A percentile compares a stretch with the other conserved stretches of the same genome.
Evolutionary conservation across 2,888 invertebrate genomes (phyloP).

Genomic region (Drosophila aldrichi): DNA sequence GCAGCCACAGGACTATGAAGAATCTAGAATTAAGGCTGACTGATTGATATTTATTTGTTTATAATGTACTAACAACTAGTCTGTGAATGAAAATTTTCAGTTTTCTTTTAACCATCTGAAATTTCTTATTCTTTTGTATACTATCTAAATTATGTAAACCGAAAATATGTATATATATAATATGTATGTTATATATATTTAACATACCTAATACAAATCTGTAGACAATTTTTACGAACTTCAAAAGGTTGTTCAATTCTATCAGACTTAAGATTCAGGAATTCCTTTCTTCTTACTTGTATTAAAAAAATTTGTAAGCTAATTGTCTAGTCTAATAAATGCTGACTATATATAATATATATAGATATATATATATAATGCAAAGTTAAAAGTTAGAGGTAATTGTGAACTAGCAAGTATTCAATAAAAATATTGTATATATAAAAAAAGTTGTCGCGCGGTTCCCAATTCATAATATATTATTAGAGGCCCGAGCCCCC

Average conservation of each 20-base stretch:
- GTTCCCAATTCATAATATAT: not conserved
- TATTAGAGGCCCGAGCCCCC: too few relatives aligned
- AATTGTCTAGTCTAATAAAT: not conserved
- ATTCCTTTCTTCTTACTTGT: not conserved
- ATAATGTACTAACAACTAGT: constrained; percentile 19
- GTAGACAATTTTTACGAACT: not conserved
- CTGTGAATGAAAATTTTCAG: constrained; percentile 1
- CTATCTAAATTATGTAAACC: not conserved
- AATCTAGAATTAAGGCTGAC: constrained; percentile 12
- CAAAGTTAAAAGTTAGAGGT: not conserved
- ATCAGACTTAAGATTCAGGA: not conserved
- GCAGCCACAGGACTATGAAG: not conserved
- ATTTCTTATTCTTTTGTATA: not conserved
- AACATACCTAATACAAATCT: not conserved
- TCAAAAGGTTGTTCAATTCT: not conserved
- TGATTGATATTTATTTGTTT: constrained; percentile 38
- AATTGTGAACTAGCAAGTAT: not conserved
- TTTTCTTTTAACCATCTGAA: not conserved
- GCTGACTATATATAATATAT: not conserved
- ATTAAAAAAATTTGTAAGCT: not conserved
- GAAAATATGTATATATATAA: not conserved
- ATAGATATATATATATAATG: too few relatives aligned
- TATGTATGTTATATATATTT: not conserved
- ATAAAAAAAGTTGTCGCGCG: too few relatives aligned
- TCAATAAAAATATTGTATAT: not conserved